Percentiles rank a stretch among this genome's conserved stretches.
These are phyloP conservation scores for Ephydatia muelleri DNA, from an alignment of 37 sponge, comb jelly and placozoan genomes.

Conservation along the genomic window DNA sequence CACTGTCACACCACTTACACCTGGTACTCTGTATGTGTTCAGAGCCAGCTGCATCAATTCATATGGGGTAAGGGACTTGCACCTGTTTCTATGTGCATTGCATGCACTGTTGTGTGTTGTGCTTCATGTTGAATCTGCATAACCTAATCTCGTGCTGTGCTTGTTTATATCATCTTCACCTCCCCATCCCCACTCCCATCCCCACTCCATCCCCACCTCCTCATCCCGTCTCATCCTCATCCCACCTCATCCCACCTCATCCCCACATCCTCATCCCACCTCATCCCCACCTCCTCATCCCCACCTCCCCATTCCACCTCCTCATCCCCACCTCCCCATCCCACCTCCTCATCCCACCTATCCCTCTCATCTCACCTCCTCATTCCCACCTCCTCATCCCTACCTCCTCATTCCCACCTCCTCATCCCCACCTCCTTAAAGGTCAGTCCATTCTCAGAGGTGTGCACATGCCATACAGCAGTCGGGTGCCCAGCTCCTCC, in stretches of 20 bases:
- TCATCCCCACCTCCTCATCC: no score
- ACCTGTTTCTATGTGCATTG: neutral
- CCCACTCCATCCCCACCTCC: no score
- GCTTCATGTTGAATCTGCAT: no score
- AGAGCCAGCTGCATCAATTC: constrained; percentile 16
- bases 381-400: neutral
- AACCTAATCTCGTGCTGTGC: no score
- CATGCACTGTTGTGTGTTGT: neutral
- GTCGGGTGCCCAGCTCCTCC: constrained; percentile 58
- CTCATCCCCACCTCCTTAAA: neutral
- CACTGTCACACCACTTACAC: constrained; percentile 12
- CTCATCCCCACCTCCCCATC: neutral
- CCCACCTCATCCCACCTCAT: no score
- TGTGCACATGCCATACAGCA: constrained; percentile 11
- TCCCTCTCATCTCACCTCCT: neutral
- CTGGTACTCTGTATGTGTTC: constrained; percentile 23
- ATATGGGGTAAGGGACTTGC: constrained; percentile 12
- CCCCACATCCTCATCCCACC: no score
- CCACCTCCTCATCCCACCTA: neutral
- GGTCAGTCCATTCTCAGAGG: constrained; percentile 30
- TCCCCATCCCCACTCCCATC: no score
- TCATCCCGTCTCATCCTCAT: no score
- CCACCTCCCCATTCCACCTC: neutral
- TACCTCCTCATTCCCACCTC: neutral
- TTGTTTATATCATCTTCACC: no score